These are phyloP conservation scores for Desmophyllum pertusum DNA, from an alignment of 92 coral and sea anemone genomes.

Conservation along the genomic window DNA sequence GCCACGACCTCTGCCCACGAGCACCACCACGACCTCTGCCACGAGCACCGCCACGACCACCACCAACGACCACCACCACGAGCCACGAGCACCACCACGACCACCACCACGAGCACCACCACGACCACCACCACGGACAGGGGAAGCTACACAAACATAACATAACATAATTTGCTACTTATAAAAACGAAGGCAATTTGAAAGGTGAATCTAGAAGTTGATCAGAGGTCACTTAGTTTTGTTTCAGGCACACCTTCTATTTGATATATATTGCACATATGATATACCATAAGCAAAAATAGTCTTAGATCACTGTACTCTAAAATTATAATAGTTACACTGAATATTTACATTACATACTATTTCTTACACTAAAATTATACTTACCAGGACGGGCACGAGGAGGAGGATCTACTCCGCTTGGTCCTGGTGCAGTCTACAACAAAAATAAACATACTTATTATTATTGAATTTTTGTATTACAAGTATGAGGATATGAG, in stretches of 20 bases:
- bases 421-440: neutral
- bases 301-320: too few species aligned
- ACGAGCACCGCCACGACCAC: neutral
- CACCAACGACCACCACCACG: neutral
- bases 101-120: neutral
- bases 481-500: neutral
- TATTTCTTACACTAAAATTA: neutral
- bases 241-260: neutral
- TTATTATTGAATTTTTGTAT: neutral
- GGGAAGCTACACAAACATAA: neutral
- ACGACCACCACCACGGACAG: neutral
- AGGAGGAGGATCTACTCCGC: conserved; percentile 55
- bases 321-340: too few species aligned
- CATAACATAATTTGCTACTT: too few species aligned
- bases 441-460: neutral
- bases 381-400: neutral
- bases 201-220: too few species aligned
- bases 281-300: neutral
- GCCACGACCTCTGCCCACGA: neutral
- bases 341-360: neutral
- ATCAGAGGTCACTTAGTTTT: too few species aligned
- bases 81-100: too few species aligned
- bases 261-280: neutral
- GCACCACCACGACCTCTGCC: too few species aligned
- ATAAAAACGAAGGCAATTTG: too few species aligned